A percentile compares a stretch with the other conserved stretches of the same genome.
Evolutionary conservation across 2,113 vertebrate genomes (phyloP).

Genomic region (Paedocypris sp.): DNA sequence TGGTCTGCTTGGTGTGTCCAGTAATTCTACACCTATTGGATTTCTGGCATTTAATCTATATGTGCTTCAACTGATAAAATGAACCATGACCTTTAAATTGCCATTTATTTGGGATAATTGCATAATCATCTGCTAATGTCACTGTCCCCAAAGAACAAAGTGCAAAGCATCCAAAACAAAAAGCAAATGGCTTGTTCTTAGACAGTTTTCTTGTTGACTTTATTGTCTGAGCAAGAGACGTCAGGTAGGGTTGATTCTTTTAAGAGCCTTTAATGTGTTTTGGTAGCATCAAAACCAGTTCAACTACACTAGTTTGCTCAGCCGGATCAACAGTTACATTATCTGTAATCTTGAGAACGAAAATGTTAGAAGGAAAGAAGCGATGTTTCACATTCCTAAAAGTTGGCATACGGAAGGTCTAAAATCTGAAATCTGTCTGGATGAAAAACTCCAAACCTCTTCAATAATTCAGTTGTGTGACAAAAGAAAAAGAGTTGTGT

Average conservation of each 20-base stretch:
- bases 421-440: no score
- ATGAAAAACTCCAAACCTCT: no score
- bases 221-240: no score
- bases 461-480: no score
- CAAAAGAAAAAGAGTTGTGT: no score
- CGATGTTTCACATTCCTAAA: no score
- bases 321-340: neutral
- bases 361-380: neutral
- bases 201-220: no score
- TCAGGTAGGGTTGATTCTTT: no score
- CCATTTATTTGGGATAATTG: neutral
- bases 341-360: neutral
- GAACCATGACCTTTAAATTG: neutral
- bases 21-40: no score
- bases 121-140: neutral
- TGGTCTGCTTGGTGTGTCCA: no score
- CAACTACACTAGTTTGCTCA: neutral
- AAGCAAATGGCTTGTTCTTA: constrained; percentile 47
- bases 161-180: constrained; percentile 19
- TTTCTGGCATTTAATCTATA: constrained; percentile 10
- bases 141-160: neutral
- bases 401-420: no score
- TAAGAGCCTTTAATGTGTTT: neutral
- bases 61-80: no score
- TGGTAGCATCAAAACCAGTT: constrained; percentile 8